Evolutionary conservation across 2,888 invertebrate genomes (phyloP).

Genomic region (Druceiella hillmani): DNA sequence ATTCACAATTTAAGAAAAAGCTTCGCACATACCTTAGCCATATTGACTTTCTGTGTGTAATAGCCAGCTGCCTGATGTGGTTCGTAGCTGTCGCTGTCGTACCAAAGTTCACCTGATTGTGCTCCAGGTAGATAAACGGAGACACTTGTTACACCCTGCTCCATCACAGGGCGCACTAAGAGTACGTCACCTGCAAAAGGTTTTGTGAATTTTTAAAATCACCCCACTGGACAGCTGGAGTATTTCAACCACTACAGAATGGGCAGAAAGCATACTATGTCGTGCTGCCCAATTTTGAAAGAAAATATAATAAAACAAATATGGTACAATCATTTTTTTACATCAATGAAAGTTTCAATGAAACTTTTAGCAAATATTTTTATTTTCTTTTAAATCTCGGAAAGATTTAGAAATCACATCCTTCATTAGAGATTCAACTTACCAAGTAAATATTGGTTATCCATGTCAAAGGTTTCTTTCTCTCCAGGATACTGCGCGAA

Average conservation of each 20-base stretch:
- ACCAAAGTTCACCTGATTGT: conserved; percentile 68
- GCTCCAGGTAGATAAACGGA: conserved; percentile 84
- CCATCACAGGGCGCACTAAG: conserved; percentile 79
- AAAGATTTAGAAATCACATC: no score
- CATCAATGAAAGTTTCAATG: no score
- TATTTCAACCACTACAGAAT: no score
- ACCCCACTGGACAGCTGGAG: no score
- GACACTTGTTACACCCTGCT: conserved; percentile 67
- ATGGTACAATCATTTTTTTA: no score
- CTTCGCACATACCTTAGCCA: conserved; percentile 61
- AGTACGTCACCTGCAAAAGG: conserved; percentile 61
- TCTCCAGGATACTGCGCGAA: conserved; percentile 89
- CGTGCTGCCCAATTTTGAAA: no score
- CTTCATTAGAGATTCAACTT: conserved; percentile 24
- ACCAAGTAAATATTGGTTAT: conserved; percentile 78
- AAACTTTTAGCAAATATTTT: no score
- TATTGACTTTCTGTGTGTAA: conserved; percentile 59
- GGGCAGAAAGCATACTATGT: no score
- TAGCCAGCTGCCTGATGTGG: conserved; percentile 50
- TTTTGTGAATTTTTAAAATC: no score
- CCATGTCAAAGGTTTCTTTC: conserved; percentile 70
- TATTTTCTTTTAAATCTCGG: no score
- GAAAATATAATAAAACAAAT: no score
- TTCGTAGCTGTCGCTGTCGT: conserved; percentile 76
- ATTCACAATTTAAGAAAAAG: no score